phyloP scores from a whole-genome alignment of 2,888 invertebrate genomes.

The Troides helena region DNA sequence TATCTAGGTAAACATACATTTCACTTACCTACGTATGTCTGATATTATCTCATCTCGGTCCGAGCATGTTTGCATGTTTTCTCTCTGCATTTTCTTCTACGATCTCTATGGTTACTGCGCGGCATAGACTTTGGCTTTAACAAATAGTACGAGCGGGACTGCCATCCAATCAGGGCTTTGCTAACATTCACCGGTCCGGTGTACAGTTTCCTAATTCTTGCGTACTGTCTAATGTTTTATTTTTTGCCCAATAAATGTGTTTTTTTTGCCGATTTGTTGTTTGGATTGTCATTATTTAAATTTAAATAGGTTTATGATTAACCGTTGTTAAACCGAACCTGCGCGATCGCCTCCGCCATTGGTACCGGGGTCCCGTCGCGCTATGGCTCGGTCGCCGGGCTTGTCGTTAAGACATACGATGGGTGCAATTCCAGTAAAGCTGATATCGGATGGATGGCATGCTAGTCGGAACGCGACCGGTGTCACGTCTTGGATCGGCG shows the following conservation, averaged over 20 bases:
- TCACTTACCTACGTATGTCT: conserved; percentile 40
- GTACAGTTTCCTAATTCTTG: conserved; percentile 43
- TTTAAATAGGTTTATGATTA: conserved; percentile 58
- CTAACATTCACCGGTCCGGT: conserved; percentile 53
- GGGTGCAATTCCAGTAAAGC: conserved; percentile 79
- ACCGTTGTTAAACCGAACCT: conserved; percentile 61
- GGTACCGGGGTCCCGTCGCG: conserved; percentile 64
- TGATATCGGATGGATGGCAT: conserved; percentile 75
- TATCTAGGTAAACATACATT: conserved; percentile 4
- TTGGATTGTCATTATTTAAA: conserved; percentile 60
- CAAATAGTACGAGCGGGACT: conserved; percentile 67
- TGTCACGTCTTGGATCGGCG: conserved; percentile 76
- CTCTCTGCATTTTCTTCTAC: conserved; percentile 75
- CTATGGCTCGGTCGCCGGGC: conserved; percentile 63
- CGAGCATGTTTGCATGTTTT: conserved; percentile 73
- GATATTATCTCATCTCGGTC: conserved; percentile 48
- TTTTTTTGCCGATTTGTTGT: conserved; percentile 67
- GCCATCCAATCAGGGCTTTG: conserved; percentile 65
- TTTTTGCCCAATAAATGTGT: conserved; percentile 70
- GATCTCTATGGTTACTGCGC: conserved; percentile 81
- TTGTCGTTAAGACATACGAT: conserved; percentile 75
- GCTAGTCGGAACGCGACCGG: conserved; percentile 68
- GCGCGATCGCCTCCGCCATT: conserved; percentile 65
- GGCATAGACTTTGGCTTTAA: conserved; percentile 78
- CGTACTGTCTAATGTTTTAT: conserved; percentile 39